These are phyloP conservation scores for Lepidonotus clava DNA, from an alignment of 2,888 invertebrate species.

Conservation along the genomic window DNA sequence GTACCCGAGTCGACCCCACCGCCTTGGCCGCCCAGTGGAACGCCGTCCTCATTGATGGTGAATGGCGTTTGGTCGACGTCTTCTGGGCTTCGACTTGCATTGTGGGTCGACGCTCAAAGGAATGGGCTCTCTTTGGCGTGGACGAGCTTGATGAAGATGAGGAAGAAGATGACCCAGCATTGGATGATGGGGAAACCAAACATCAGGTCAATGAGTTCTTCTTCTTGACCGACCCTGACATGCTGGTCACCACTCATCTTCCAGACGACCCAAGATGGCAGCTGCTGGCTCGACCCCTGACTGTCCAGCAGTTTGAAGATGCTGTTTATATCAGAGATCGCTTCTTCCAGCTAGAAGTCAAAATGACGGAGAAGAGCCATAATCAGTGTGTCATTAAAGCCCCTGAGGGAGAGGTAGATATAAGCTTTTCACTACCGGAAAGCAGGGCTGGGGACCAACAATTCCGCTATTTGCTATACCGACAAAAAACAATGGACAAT, in stretches of 20 bases:
- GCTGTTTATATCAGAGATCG: constrained; percentile 76
- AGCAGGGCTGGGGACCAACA: constrained; percentile 69
- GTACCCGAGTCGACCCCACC: constrained; percentile 70
- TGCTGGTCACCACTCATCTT: constrained; percentile 76
- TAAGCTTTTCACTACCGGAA: constrained; percentile 71
- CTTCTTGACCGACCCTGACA: constrained; percentile 77
- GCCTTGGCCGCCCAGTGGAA: constrained; percentile 79
- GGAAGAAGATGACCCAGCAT: constrained; percentile 64
- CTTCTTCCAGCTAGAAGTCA: constrained; percentile 73
- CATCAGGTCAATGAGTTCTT: constrained; percentile 79
- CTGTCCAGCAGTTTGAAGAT: constrained; percentile 71
- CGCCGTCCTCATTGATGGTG: constrained; percentile 74
- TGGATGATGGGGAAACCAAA: constrained; percentile 71
- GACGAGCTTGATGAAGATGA: constrained; percentile 71
- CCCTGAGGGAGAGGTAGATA: constrained; percentile 72
- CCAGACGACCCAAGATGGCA: constrained; percentile 77
- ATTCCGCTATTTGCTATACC: constrained; percentile 76
- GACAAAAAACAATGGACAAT: constrained; percentile 53
- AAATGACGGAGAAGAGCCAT: constrained; percentile 67
- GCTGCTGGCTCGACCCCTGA: constrained; percentile 70
- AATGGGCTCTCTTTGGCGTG: constrained; percentile 75
- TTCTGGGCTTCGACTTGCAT: constrained; percentile 79
- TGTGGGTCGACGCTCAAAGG: constrained; percentile 72
- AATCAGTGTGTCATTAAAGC: constrained; percentile 69
- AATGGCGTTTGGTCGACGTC: constrained; percentile 77